A percentile compares a stretch with the other conserved stretches of the same genome.
Evolutionary conservation across 2,113 vertebrate species (phyloP).

Genomic region (Dromas ardeola): DNA sequence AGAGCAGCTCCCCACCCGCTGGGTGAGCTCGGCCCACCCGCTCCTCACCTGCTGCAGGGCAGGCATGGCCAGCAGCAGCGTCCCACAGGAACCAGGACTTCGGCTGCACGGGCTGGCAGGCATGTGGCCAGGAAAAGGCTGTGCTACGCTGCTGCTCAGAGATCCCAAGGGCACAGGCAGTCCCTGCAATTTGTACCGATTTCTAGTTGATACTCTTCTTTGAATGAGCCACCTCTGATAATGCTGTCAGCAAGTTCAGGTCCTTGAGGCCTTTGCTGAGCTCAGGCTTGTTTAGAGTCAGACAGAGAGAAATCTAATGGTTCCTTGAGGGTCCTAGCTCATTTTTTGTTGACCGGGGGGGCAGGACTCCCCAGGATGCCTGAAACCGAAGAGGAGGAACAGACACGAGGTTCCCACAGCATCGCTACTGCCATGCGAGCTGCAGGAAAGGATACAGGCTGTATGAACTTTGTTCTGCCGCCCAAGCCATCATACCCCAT

Average conservation of each 20-base stretch:
- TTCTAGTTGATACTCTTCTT: neutral
- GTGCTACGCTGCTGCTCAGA: neutral
- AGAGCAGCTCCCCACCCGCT: rapidly evolving
- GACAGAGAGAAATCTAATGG: neutral
- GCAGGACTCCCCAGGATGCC: neutral
- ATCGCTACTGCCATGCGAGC: neutral
- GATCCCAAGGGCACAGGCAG: neutral
- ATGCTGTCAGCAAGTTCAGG: neutral
- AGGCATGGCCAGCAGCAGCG: neutral
- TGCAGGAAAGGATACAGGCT: slow-evolving; percentile 91
- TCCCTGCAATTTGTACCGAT: neutral
- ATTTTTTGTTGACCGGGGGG: neutral
- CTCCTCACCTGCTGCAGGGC: neutral
- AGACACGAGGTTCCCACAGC: neutral
- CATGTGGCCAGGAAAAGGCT: neutral
- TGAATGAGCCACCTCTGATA: neutral
- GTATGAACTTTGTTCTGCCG: slow-evolving; percentile 92
- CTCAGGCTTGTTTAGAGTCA: neutral
- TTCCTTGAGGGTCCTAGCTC: neutral
- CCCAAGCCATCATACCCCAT: slow-evolving; percentile 92
- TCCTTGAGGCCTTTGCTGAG: neutral
- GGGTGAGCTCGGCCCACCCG: neutral
- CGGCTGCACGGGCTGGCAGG: rapidly evolving
- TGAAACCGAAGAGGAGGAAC: neutral
- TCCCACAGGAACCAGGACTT: rapidly evolving